Percentiles rank a stretch among this genome's conserved stretches.
Conservation (phyloP, 1,140 invertebrate genomes). For the Reticulitermes speratus region DNA sequence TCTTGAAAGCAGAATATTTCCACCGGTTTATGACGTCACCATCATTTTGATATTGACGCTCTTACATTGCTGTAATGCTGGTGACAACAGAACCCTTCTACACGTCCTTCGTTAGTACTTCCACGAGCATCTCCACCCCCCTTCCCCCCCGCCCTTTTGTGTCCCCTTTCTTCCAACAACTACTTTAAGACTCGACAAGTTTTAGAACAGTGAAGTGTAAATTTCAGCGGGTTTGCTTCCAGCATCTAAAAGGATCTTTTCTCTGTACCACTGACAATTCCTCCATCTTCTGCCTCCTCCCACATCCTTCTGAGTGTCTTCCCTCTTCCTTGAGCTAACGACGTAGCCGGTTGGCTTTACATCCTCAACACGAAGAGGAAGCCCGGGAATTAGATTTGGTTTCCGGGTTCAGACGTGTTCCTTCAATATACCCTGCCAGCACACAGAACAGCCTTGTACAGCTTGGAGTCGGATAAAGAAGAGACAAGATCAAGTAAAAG, state of each 20-base stretch:
- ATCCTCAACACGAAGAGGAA: conserved; percentile 17
- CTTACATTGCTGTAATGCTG: neutral
- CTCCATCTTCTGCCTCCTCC: neutral
- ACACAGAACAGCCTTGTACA: neutral
- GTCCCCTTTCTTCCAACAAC: neutral
- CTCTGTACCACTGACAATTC: conserved; percentile 3
- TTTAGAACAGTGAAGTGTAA: conserved; percentile 19
- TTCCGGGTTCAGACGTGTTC: neutral
- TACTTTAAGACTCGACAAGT: conserved; percentile 11
- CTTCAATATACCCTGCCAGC: neutral
- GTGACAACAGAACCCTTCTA: neutral
- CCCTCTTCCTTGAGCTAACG: too few species aligned
- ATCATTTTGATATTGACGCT: neutral
- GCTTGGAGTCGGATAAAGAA: too few species aligned
- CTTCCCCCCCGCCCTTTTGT: neutral
- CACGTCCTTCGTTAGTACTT: conserved; percentile 18
- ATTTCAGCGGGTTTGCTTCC: neutral
- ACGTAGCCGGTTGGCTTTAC: neutral
- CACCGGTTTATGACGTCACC: neutral
- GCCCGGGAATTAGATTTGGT: conserved; percentile 10
- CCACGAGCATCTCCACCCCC: neutral
- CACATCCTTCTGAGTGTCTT: too few species aligned
- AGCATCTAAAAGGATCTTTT: conserved; percentile 9
- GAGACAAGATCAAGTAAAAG: too few species aligned
- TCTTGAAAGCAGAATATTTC: too few species aligned